Percentiles rank a stretch among this genome's conserved stretches.
Conservation (phyloP, 2,797 vertebrate genomes). For the Dryobates pubescens region DNA sequence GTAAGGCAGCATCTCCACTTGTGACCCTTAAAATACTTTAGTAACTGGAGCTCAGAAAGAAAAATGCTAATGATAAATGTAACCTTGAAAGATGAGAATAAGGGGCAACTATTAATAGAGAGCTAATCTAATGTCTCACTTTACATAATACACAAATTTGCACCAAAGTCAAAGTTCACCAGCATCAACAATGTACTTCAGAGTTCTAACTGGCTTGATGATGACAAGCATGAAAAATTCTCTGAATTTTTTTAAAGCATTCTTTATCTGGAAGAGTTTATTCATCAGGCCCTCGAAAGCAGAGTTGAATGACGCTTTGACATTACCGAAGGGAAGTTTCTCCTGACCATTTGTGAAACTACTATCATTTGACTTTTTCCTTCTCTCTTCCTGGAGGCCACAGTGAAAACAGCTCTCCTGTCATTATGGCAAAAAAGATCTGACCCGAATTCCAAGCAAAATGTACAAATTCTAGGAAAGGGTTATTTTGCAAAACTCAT, state of each 20-base stretch:
- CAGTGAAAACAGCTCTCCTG: not conserved
- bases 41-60: not conserved
- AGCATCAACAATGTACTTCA: not conserved
- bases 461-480: fast-evolving
- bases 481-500: not conserved
- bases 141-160: slow-evolving; percentile 1
- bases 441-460: not conserved
- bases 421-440: not conserved
- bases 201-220: not conserved
- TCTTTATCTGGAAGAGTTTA: not conserved
- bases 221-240: not conserved
- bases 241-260: not conserved
- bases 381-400: not conserved
- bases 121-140: not conserved
- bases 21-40: not conserved
- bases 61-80: slow-evolving; percentile 15
- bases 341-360: not conserved
- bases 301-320: not conserved
- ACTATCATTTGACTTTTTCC: not conserved
- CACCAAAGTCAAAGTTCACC: slow-evolving; percentile 10
- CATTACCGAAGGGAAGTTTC: not conserved
- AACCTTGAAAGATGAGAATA: not conserved
- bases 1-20: not conserved
- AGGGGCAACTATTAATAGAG: slow-evolving; percentile 5
- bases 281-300: not conserved